Evolutionary conservation across 2,888 invertebrate species (phyloP).

Genomic region (Ischnura elegans): DNA sequence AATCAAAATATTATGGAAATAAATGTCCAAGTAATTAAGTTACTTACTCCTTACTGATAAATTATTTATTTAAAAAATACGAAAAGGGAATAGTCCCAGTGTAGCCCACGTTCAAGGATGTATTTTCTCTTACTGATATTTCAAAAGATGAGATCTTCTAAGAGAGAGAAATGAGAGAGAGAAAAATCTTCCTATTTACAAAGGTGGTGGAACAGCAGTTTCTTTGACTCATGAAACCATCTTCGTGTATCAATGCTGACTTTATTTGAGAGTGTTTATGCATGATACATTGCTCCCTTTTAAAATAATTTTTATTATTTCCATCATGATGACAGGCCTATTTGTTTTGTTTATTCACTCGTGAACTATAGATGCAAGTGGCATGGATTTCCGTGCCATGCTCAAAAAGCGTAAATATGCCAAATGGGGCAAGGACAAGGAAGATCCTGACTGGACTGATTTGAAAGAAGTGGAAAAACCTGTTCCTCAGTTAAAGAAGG

Average conservation of each 20-base stretch:
- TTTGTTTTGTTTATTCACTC: slow-evolving; percentile 36
- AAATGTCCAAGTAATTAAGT: too few species aligned
- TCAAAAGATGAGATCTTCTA: too few species aligned
- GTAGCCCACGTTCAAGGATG: too few species aligned
- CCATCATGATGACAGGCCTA: slow-evolving; percentile 1
- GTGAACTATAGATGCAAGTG: slow-evolving; percentile 88
- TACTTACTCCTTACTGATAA: too few species aligned
- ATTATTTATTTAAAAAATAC: too few species aligned
- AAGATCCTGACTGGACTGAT: slow-evolving; percentile 95
- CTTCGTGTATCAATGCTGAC: not conserved
- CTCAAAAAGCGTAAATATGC: slow-evolving; percentile 97
- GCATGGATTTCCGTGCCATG: slow-evolving; percentile 99
- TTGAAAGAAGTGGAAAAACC: slow-evolving; percentile 95
- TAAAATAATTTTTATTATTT: not conserved
- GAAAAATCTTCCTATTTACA: too few species aligned
- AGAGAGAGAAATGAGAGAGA: not conserved
- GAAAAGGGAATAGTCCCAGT: too few species aligned
- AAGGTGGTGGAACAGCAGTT: not conserved
- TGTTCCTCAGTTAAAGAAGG: slow-evolving; percentile 92
- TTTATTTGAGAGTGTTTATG: not conserved
- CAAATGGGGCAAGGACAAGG: slow-evolving; percentile 95
- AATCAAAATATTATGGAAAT: too few species aligned
- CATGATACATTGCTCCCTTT: not conserved
- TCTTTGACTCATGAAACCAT: not conserved
- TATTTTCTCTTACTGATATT: too few species aligned